Evolutionary conservation across 2,888 invertebrate species (phyloP), one percentile per base, ranked within the genome.

Genomic region (Elysia crispata): DNA sequence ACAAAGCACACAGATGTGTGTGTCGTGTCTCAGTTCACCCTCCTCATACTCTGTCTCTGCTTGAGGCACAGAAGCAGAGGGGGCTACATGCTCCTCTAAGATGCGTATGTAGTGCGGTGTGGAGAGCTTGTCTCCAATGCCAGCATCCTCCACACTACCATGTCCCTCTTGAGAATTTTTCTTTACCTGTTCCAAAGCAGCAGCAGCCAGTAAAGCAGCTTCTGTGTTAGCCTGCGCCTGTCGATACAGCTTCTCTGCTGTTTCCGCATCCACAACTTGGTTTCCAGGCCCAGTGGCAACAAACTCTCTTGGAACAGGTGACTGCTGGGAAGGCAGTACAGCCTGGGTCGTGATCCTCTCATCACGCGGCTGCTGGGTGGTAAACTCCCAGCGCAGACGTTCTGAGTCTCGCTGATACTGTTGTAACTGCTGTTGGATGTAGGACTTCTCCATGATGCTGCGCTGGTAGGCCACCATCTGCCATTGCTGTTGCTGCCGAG

Each of bases 361-460:
- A 3, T 60, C 60, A 5, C 60, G 60, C 25, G 30, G 70, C 41
- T 41, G 78, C 23, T 74, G 75, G 18, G 80, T 72, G 23, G 72
- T 76, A 72, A 72, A 80, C 41, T 80, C 80, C 80, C 80, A 80
- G 6, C 80, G 33, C 11, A 80, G 76, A 18, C 80, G 70, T 33
- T 80, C 80, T 49, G 80, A 76, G 33, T 80, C 80, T 5, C 80
- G 62, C 62, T 80, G 76, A 50, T 80, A 80, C 66, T 80, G 80
- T 25, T 80, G 80, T 76, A 80, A 76, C 20, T 80, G 80, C n/a
- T 80, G 80, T 64, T 80, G 80, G 28, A 80, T 64, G 30, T 80
- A 80, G 23, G 80, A 76, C 66, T 80, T 80, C 57, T 80, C 80
- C 80, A 80, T 80, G 80, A 80, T 76, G 73, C 80, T 80, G 30